These are phyloP conservation scores for Hypomecis atomaria DNA, from an alignment of 2,888 invertebrate species.

Conservation along the genomic window DNA sequence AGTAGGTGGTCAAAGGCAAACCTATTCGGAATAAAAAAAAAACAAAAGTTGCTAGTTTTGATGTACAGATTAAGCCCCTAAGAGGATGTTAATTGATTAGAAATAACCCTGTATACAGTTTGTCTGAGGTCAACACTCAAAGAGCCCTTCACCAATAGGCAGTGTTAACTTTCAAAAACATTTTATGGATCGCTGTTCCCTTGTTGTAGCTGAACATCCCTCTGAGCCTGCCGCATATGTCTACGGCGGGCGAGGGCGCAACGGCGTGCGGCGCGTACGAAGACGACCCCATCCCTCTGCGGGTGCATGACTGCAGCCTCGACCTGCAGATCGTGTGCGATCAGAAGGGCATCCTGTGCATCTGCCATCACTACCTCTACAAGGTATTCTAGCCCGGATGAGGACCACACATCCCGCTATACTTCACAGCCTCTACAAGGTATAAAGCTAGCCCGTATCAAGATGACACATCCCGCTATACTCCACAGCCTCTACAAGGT, in stretches of 20 bases:
- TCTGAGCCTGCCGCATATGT: conserved; percentile 90
- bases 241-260: conserved; percentile 72
- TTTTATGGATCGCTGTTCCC: not conserved
- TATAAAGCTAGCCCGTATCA: not conserved
- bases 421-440: no score
- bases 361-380: conserved; percentile 93
- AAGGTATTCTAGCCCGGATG: conserved; percentile 76
- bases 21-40: no score
- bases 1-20: no score
- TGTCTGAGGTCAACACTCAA: no score
- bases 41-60: no score
- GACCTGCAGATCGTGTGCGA: conserved; percentile 92
- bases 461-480: no score
- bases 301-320: conserved; percentile 92
- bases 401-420: not conserved
- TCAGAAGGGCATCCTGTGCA: conserved; percentile 87
- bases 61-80: no score
- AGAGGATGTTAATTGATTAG: no score
- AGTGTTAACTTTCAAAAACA: no score
- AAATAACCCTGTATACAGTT: no score
- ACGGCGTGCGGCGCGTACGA: conserved; percentile 89
- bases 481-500: no score
- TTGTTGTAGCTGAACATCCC: conserved; percentile 91
- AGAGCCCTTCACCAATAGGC: no score
- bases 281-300: conserved; percentile 91